Base-by-base conservation (phyloP, 2,888 invertebrate genomes). In the Chymomyza procnemis region DNA sequence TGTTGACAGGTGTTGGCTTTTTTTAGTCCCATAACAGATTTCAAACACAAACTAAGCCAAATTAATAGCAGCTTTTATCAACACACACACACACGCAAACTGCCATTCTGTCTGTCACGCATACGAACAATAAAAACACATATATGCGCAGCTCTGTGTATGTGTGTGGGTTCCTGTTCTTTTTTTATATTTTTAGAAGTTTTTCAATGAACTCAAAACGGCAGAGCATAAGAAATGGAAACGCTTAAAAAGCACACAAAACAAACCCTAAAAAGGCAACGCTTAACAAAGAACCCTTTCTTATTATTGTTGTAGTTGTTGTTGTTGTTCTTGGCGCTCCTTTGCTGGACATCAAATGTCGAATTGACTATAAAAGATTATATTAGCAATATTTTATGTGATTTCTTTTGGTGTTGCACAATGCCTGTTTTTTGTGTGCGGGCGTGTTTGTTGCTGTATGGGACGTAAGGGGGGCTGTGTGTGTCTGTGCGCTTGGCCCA, bases 311-410 rank as follows among this genome's bases (percentile, higher is more conserved):
- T 41, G 34, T 34, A 6, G 34, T 41, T 34, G 34, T 12, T 41
- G 4, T 41, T 41, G 34, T 12, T 41, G 12, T 41, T 41, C 9
- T 41, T 41, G 12, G 3, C 12, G 4, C 34, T 12, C 12, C 12
- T 12, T 30, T 41, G 34, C 34, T 41, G 48, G 18, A 50, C 48
- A 54, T 54, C 54, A 21, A 18, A 54, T 67, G 67, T 80, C 72
- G 71, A 74, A 76, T 78, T 68, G 76, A 76, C 78, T 80, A 78
- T 82, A 80, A 82, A 66, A 80, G 68, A 74, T 76, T 76, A 76
- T 80, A 78, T 83, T 80, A 80, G 80, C 76, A 80, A 80, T 80
- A 80, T 80, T 80, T 83, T 83, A 80, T 78, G 73, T 63, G 83
- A 78, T 78, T 82, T 50, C 48, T 6, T 50, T 50, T 50, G 18